Percentiles rank a stretch among this genome's conserved stretches.
These are phyloP conservation scores for Clavelina lepadiformis DNA, from an alignment of 23 tunicate species.

Conservation along the genomic window DNA sequence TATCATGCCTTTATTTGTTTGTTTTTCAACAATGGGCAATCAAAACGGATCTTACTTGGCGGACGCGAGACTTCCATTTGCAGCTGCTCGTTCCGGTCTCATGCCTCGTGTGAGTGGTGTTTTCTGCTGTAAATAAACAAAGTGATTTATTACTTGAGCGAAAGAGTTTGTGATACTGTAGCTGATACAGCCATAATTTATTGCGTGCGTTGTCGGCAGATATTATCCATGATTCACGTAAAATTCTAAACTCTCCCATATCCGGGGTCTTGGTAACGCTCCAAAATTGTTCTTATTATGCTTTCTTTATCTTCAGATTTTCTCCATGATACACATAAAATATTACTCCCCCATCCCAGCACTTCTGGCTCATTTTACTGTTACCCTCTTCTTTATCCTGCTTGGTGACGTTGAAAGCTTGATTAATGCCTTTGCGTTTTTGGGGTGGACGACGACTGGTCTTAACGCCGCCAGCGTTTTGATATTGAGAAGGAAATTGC, in stretches of 20 bases:
- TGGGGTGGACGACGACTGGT: constrained; percentile 22
- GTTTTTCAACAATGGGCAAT: constrained; percentile 43
- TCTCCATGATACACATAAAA: constrained; percentile 31
- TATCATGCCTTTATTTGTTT: constrained; percentile 49
- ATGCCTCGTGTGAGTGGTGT: constrained; percentile 49
- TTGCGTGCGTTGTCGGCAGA: too few relatives aligned
- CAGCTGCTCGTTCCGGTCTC: constrained; percentile 39
- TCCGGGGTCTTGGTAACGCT: too few relatives aligned
- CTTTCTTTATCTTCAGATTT: constrained; percentile 5
- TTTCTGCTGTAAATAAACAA: too few relatives aligned
- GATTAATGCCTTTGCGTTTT: constrained; percentile 41
- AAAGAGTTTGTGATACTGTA: too few relatives aligned
- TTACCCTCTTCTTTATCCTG: constrained; percentile 11
- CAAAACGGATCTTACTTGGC: constrained; percentile 38
- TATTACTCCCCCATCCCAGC: constrained; percentile 40
- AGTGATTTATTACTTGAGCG: too few relatives aligned
- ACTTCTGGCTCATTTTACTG: constrained; percentile 7
- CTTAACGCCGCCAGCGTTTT: constrained; percentile 47
- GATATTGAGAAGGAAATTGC: constrained; percentile 39
- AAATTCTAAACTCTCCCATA: too few relatives aligned
- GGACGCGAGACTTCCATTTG: constrained; percentile 30
- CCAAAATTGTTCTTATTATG: too few relatives aligned
- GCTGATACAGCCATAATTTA: too few relatives aligned
- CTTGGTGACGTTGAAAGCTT: constrained; percentile 47
- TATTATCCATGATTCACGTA: too few relatives aligned